A percentile compares a stretch with the other conserved stretches of the same genome.
phyloP scores from a whole-genome alignment of 1,140 invertebrate species.

The Adelges cooleyi region DNA sequence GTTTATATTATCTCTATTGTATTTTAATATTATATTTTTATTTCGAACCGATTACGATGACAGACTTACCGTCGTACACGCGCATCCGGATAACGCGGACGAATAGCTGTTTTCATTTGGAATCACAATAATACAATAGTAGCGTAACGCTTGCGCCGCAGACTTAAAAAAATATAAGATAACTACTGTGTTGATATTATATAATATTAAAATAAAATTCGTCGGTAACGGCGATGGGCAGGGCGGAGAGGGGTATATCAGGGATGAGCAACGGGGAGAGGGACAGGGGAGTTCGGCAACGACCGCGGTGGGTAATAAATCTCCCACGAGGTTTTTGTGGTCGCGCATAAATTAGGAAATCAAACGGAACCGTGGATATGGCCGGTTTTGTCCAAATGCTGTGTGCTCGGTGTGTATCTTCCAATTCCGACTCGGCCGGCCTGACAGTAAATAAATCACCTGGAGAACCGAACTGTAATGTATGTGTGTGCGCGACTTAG shows the following conservation, averaged over 20 bases:
- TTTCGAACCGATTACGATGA: too few relatives aligned
- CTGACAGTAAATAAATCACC: slow-evolving; percentile 27
- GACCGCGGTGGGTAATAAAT: slow-evolving; percentile 14
- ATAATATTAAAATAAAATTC: too few relatives aligned
- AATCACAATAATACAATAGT: too few relatives aligned
- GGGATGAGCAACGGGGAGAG: background rate
- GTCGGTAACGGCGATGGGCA: background rate
- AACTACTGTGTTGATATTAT: too few relatives aligned
- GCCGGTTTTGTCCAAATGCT: slow-evolving; percentile 7
- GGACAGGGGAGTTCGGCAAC: background rate
- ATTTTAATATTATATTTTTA: too few relatives aligned
- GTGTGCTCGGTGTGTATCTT: background rate
- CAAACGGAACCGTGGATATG: slow-evolving; percentile 21
- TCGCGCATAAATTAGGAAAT: slow-evolving; percentile 27
- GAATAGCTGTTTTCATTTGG: too few relatives aligned
- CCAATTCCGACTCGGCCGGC: slow-evolving; percentile 23
- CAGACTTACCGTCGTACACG: too few relatives aligned
- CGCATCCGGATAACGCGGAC: too few relatives aligned
- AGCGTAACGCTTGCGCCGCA: too few relatives aligned
- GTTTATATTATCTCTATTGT: too few relatives aligned
- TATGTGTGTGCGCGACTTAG: background rate
- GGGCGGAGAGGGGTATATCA: background rate
- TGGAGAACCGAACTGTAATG: background rate
- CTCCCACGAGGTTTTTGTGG: slow-evolving; percentile 27
- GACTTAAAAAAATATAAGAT: too few relatives aligned